Percentiles rank a stretch among this genome's conserved stretches.
These are phyloP conservation scores for Porites rus DNA, from an alignment of 92 coral and sea anemone species.

Conservation along the genomic window DNA sequence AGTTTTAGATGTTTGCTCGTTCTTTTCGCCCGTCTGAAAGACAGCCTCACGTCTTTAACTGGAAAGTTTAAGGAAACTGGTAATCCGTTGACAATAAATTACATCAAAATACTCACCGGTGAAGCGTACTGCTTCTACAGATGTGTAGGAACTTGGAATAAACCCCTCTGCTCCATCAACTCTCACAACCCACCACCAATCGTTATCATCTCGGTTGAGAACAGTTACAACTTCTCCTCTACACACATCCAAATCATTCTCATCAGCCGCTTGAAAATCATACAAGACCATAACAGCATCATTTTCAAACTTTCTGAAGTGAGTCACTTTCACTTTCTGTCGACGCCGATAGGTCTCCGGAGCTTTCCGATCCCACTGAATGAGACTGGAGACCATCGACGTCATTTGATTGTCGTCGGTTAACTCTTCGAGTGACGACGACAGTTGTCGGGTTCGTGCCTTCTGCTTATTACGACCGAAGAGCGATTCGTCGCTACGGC, in stretches of 20 bases:
- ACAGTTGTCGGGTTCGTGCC: background rate
- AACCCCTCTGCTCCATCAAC: conserved; percentile 81
- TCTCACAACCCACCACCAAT: conserved; percentile 90
- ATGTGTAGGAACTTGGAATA: conserved; percentile 72
- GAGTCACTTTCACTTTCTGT: conserved; percentile 70
- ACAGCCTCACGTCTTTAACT: too few species aligned
- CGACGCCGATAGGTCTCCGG: conserved; percentile 77
- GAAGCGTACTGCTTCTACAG: conserved; percentile 48
- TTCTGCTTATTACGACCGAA: conserved; percentile 6
- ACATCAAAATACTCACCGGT: conserved; percentile 2
- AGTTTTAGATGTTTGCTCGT: too few species aligned
- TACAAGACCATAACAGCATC: conserved; percentile 70
- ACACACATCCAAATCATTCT: conserved; percentile 77
- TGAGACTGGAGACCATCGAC: conserved; percentile 51
- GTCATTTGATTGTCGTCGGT: conserved; percentile 40
- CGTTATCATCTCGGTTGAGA: conserved; percentile 79
- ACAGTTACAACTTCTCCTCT: conserved; percentile 81
- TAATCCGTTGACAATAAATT: background rate
- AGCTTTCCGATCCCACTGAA: conserved; percentile 68
- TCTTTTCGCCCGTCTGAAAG: too few species aligned
- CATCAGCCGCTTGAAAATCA: conserved; percentile 76
- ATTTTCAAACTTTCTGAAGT: conserved; percentile 75
- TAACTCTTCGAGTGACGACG: conserved; percentile 67
- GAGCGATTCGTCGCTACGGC: conserved; percentile 60
- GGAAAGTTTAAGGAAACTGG: too few species aligned